Evolutionary conservation across 2,888 invertebrate genomes (phyloP).

Genomic region (Idaea biselata): DNA sequence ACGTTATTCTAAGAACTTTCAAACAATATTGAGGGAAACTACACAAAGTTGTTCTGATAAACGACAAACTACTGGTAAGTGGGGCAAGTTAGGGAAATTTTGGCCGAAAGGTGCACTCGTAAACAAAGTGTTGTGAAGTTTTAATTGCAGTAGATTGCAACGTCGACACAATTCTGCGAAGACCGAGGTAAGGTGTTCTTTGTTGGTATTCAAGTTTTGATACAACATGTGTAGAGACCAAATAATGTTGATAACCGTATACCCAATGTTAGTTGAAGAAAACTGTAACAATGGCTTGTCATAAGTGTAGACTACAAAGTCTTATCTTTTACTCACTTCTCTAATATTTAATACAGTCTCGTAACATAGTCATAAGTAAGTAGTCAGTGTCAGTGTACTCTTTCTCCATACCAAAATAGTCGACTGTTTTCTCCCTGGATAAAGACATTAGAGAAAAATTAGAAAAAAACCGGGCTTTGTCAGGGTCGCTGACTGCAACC

Average conservation of each 20-base stretch:
- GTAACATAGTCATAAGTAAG: too few species aligned
- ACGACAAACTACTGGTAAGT: constrained; percentile 44
- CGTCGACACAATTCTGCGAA: constrained; percentile 42
- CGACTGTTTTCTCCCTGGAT: too few species aligned
- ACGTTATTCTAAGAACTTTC: constrained; percentile 53
- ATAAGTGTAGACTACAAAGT: too few species aligned
- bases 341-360: too few species aligned
- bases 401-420: too few species aligned
- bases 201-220: background rate
- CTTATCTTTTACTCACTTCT: too few species aligned
- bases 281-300: too few species aligned
- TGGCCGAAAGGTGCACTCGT: constrained; percentile 69
- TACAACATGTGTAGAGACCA: background rate
- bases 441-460: too few species aligned
- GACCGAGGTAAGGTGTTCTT: constrained; percentile 15
- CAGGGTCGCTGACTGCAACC: too few species aligned
- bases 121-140: constrained; percentile 66
- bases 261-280: background rate
- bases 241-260: background rate
- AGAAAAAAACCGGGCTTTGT: too few species aligned
- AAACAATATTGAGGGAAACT: constrained; percentile 50
- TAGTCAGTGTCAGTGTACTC: too few species aligned
- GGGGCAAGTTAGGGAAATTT: constrained; percentile 54
- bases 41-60: constrained; percentile 50
- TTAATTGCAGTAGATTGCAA: constrained; percentile 71